Base-by-base conservation (phyloP, 1,140 invertebrate species). In the Probaryconus sp. region DNA sequence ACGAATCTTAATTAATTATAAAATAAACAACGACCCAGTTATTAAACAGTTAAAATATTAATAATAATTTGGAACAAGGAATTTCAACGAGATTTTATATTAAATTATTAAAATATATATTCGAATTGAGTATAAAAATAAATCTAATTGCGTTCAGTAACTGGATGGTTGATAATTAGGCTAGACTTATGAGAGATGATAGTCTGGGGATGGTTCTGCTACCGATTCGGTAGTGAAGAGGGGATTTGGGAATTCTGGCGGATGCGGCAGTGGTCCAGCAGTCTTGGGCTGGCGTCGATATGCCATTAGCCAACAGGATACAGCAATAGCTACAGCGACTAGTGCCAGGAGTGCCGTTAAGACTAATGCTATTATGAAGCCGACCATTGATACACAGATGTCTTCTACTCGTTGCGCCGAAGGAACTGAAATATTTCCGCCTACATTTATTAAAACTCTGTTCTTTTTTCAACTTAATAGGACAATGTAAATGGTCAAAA, bases 231-330 rank as follows among this genome's bases (percentile, higher is more conserved):
- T 95, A 79, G 95, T 95, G 87, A 97, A 97, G 73, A 98, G 89
- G 45, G 96, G 96, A 84, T 98, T 97, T 45, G 96, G 96, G 88
- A 98, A 97, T 87, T 97, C 95, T 69, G 95, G 94, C 45, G 96
- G 96, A 90, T 98, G 96, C 70, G 96, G 96, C 80, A 98, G 90
- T 61, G 96, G 96, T 40, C 95, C 96, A 55, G 94, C 91, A 40
- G 92, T 91, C 79, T 95, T 95, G 40, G 95, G 94, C 78, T 94
- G 91, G 68, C 95, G 91, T 77, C 96, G 89, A 88, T 97, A 97
- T 60, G 96, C 96, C 91, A 97, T 95, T 37, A 97, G 89, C 96
- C 96, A 98, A 85, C 96, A 97, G 28, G 95, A 97, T 14, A 97
- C 96, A 35, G 96, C 96, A 24, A 97, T 94, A 13, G 96, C 96